Percentiles rank a stretch among this genome's conserved stretches.
phyloP scores from a whole-genome alignment of 92 coral and sea anemone genomes.

The Phenganax marumi region DNA sequence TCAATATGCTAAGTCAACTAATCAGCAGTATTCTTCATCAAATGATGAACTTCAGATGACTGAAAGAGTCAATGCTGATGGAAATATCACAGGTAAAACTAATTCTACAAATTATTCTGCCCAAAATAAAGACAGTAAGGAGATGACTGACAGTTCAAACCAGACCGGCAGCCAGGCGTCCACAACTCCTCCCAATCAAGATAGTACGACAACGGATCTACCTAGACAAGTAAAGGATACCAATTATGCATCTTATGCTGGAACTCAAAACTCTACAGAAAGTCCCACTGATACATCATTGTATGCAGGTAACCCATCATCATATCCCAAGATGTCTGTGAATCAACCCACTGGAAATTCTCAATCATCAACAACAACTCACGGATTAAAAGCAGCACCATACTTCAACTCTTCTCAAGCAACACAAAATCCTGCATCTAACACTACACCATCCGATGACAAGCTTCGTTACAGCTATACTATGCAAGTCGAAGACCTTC shows the following conservation, averaged over 20 bases:
- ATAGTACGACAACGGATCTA: not conserved
- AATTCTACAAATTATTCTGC: not conserved
- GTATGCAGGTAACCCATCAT: not conserved
- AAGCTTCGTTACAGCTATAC: constrained; percentile 36
- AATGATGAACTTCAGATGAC: constrained; percentile 10
- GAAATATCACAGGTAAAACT: not conserved
- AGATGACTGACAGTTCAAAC: not conserved
- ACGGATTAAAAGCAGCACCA: not conserved
- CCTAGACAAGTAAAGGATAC: not conserved
- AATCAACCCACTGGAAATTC: not conserved
- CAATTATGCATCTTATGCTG: constrained; percentile 3
- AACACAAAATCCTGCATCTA: not conserved
- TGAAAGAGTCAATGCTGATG: not conserved
- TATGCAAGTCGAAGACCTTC: constrained; percentile 25
- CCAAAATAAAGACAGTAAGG: not conserved
- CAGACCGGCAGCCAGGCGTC: not conserved
- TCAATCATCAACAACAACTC: not conserved
- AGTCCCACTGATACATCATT: not conserved
- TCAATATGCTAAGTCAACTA: not conserved
- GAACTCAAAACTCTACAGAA: not conserved
- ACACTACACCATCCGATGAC: not conserved
- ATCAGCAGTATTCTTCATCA: not conserved
- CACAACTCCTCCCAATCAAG: not conserved
- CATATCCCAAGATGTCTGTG: not conserved
- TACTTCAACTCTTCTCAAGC: not conserved